phyloP scores from a whole-genome alignment of 1,140 invertebrate genomes.

The Dreissena rostriformis region DNA sequence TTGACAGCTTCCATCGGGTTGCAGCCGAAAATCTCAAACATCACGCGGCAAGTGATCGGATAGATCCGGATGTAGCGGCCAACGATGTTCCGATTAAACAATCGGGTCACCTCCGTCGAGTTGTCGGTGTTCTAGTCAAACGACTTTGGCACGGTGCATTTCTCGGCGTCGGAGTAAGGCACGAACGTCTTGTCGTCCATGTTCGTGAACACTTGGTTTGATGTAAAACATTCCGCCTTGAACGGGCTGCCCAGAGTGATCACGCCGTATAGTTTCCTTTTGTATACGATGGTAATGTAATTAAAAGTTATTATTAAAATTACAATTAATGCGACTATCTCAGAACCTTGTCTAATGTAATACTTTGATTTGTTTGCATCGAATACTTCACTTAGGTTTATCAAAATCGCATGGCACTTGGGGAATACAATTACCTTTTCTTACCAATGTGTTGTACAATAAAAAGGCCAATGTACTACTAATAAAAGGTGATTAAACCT shows the following conservation, averaged over 20 bases:
- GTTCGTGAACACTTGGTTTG: conserved; percentile 75
- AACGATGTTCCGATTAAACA: conserved; percentile 62
- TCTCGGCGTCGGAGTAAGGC: conserved; percentile 59
- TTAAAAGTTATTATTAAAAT: background rate
- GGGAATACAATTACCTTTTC: too few relatives aligned
- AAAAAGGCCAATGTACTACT: too few relatives aligned
- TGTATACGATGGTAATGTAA: conserved; percentile 8
- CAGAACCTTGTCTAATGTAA: background rate
- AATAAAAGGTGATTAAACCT: too few relatives aligned
- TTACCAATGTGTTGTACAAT: too few relatives aligned
- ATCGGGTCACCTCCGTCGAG: conserved; percentile 30
- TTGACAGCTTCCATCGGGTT: conserved; percentile 59
- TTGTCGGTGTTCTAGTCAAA: conserved; percentile 63
- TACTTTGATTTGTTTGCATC: background rate
- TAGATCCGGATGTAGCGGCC: conserved; percentile 63
- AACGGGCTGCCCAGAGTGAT: conserved; percentile 57
- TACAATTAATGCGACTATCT: background rate
- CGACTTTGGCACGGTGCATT: conserved; percentile 33
- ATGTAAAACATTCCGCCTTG: conserved; percentile 73
- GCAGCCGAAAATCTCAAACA: conserved; percentile 66
- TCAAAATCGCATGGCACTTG: too few relatives aligned
- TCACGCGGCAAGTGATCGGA: conserved; percentile 47
- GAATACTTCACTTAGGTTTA: background rate
- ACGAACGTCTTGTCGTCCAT: conserved; percentile 68
- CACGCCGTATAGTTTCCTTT: conserved; percentile 66